These are phyloP conservation scores for Polypterus senegalus DNA, from an alignment of 2,113 vertebrate species.

Conservation along the genomic window DNA sequence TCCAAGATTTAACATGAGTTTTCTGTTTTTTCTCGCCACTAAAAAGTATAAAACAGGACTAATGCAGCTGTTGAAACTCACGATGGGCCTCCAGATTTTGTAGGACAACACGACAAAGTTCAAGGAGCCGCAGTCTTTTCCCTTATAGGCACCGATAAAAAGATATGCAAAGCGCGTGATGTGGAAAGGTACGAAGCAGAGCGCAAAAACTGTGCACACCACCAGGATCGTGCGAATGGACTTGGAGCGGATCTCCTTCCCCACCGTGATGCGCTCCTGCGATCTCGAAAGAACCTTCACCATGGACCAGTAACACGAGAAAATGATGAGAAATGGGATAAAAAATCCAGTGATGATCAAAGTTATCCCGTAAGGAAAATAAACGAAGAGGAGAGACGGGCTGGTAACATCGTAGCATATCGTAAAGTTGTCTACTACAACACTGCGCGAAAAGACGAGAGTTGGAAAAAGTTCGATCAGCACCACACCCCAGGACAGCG, in stretches of 20 bases:
- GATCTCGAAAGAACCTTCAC: conserved; percentile 24
- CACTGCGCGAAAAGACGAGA: conserved; percentile 26
- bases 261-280: neutral
- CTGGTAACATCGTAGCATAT: conserved; percentile 37
- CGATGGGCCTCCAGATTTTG: conserved; percentile 35
- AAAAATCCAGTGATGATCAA: conserved; percentile 30
- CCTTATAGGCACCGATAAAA: conserved; percentile 14
- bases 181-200: conserved; percentile 42
- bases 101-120: conserved; percentile 21
- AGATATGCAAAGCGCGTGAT: conserved; percentile 26
- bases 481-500: conserved; percentile 28
- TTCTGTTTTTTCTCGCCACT: neutral
- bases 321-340: conserved; percentile 28
- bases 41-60: conserved; percentile 40
- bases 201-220: conserved; percentile 25
- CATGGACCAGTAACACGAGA: conserved; percentile 31
- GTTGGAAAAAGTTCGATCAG: conserved; percentile 31
- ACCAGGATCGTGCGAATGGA: conserved; percentile 27
- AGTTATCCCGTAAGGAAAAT: conserved; percentile 29
- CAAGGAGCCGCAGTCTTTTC: conserved; percentile 25
- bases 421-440: conserved; percentile 8
- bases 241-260: conserved; percentile 18
- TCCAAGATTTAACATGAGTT: conserved; percentile 21
- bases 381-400: conserved; percentile 19
- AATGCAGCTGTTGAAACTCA: conserved; percentile 35